Evolutionary conservation across 1,140 invertebrate genomes (phyloP), one percentile per base, ranked within the genome.

Genomic region (Bombus sibiricus): DNA sequence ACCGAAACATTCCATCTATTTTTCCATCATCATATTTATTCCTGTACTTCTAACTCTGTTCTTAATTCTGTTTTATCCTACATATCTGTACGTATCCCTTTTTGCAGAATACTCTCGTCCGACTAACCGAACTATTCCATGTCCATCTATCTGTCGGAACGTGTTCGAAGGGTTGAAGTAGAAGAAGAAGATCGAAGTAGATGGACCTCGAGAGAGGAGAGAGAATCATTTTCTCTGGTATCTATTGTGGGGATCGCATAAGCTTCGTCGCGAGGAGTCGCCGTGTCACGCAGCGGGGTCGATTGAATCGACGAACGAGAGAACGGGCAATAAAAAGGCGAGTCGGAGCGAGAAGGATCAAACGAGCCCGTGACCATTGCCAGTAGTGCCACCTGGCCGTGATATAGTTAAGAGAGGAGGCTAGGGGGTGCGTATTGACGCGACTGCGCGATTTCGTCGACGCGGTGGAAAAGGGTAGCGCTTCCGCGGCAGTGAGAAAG

Each of bases 361-460:
- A 15, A 18, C 34, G 32, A 39, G 28, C 6, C 43, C 37, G 72
- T 47, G 59, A 83, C 68, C 59, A 28, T 78, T 47, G 77, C 32
- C 37, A 39, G 43, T 69, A 80, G 81, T 69, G 86, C 83, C 88
- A 83, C 69, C 90, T 90, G 74, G 89, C 8, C 62, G 37, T 3
- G 57, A 73, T 85, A 25, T 22, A 15, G 64, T 15, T 4, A 22
- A n/a, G 9, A 5, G 22, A 37, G 15, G 22, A 37, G 64, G 53
- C 37, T 34, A 37, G 71, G 71, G 77, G 59, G 75, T 64, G 59
- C 37, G 81, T 84, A 87, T 84, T 83, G 88, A 89, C 80, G 88
- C 88, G 88, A 73, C 83, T 89, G 89, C 89, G 86, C 81, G 89
- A 83, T 85, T 81, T 64, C 77, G 82, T 73, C 81, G 88, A 86